Evolutionary conservation across 92 coral and sea anemone genomes (phyloP).

Genomic region (Heteractis magnifica): DNA sequence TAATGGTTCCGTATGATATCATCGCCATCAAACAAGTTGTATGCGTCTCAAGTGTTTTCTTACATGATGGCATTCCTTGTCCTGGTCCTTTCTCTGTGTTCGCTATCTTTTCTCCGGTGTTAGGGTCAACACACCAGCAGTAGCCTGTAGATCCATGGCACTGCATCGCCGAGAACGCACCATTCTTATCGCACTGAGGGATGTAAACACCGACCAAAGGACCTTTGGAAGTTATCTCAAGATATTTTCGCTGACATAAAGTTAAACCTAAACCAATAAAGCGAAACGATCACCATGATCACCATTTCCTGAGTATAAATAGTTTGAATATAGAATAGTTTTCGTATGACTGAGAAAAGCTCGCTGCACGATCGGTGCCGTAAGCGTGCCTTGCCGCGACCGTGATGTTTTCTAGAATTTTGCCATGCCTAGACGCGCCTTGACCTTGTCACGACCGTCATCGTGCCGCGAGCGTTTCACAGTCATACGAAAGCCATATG

Average conservation of each 20-base stretch:
- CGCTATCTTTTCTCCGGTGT: conserved; percentile 57
- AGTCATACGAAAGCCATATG: too few relatives aligned
- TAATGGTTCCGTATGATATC: too few relatives aligned
- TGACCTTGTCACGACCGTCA: too few relatives aligned
- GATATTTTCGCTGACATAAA: conserved; percentile 50
- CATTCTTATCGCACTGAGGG: conserved; percentile 50
- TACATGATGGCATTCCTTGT: conserved; percentile 45
- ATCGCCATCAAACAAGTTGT: too few relatives aligned
- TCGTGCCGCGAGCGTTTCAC: too few relatives aligned
- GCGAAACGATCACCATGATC: background rate
- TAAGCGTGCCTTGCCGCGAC: too few relatives aligned
- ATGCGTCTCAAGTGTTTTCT: background rate
- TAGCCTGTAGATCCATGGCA: conserved; percentile 77
- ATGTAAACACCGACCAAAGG: conserved; percentile 41
- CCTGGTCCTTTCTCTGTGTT: conserved; percentile 34
- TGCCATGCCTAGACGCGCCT: too few relatives aligned
- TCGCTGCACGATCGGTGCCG: too few relatives aligned
- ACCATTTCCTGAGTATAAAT: too few relatives aligned
- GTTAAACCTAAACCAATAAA: conserved; percentile 37
- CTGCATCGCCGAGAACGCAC: conserved; percentile 31
- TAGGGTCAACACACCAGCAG: conserved; percentile 77
- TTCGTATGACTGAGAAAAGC: too few relatives aligned
- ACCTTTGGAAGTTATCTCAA: conserved; percentile 33
- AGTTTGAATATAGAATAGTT: background rate
- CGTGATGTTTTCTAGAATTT: too few relatives aligned